These are phyloP conservation scores for Cettia cetti DNA, from an alignment of 2,113 vertebrate genomes.

Conservation along the genomic window DNA sequence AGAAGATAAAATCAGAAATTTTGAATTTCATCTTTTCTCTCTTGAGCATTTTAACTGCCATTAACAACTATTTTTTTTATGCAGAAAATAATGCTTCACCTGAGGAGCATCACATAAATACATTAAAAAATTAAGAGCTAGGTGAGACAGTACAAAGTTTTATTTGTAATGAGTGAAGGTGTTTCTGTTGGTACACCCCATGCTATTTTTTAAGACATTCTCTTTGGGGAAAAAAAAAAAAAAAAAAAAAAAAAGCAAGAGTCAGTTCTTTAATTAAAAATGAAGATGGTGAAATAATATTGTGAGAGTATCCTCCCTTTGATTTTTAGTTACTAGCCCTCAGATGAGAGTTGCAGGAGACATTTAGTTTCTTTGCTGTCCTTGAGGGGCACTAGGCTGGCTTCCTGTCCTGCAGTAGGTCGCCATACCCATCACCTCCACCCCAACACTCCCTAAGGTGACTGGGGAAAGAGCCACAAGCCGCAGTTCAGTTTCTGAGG, in stretches of 20 bases:
- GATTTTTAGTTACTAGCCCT: neutral
- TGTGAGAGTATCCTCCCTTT: neutral
- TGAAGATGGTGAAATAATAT: neutral
- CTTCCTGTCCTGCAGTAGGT: neutral
- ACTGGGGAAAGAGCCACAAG: neutral
- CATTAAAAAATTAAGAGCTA: neutral
- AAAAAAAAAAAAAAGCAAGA: neutral
- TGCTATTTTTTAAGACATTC: neutral
- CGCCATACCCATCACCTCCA: accelerated
- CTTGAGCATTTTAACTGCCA: neutral
- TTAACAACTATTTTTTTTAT: neutral
- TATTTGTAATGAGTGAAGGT: neutral
- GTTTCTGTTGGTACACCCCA: neutral
- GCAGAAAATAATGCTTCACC: neutral
- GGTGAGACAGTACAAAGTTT: neutral
- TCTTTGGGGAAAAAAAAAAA: neutral
- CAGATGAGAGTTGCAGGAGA: neutral
- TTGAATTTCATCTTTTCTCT: neutral
- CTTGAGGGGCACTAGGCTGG: neutral
- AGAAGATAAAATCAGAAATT: neutral
- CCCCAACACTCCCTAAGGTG: accelerated
- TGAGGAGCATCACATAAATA: neutral
- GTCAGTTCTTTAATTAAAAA: neutral
- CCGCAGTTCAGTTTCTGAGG: neutral
- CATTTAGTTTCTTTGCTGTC: neutral